Base-by-base conservation (phyloP, 2,797 vertebrate species). In the Typhlichthys eigenmanni region DNA sequence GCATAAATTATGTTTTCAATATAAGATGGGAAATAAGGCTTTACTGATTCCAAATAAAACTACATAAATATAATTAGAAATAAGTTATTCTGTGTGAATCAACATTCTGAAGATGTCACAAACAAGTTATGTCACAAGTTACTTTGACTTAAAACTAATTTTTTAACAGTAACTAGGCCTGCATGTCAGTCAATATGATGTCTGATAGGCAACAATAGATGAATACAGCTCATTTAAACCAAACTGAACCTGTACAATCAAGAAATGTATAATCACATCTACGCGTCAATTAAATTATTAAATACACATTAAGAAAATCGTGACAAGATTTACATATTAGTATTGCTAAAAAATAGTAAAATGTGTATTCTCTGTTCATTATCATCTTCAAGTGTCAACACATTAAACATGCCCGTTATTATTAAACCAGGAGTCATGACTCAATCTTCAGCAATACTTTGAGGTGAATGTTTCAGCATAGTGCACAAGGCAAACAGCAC, bases 1-100 rank as follows among this genome's bases (percentile, higher is more conserved):
- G 93, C 89, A 89, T 89, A 90, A 90, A 85, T 91, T 13, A 47
- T 24, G 83, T 83, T 90, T 84, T 69, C 57, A 19, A 86, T 48
- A 76, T 16, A 86, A 90, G 90, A 38, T 85, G 87, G 87, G 91
- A 93, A 91, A 93, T 38, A 38, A 92, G 91, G 88, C 89, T 92
- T 91, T 88, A 88, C 13, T 9, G 45, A 81, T 38, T 9, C 7
- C 34, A 82, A 85, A 89, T 88, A 85, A 91, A 90, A 92, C 93
- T 95, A 38, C 34, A 38, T 8, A 38, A 38, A 38, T 38, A 38
- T 38, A 1, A 9, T 38, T 8, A 38, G 34, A 38, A 38, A 38
- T 38, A 38, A 9, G 24, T 29, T 29, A 29, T 4, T 24, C 24
- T 29, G 24, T 29, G 24, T 29, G 24, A 59, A 53, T 64, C 3